phyloP scores from a whole-genome alignment of 2,113 vertebrate genomes.

The Myrmophylax atrothorax region DNA sequence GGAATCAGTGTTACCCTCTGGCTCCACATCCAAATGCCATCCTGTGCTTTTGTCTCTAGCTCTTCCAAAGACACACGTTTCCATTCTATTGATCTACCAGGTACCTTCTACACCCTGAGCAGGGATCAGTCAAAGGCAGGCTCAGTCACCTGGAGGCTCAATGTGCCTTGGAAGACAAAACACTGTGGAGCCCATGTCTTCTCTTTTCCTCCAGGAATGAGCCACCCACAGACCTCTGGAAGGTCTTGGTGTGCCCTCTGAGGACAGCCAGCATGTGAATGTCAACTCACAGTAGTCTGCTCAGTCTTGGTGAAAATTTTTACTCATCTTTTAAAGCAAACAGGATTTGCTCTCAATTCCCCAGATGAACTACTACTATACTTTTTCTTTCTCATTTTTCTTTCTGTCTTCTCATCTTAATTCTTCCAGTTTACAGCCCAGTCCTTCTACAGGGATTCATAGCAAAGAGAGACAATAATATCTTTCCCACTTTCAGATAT shows the following conservation, averaged over 20 bases:
- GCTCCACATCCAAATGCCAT: neutral
- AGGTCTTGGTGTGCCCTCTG: neutral
- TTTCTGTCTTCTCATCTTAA: neutral
- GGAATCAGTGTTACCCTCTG: neutral
- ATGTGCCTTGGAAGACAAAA: neutral
- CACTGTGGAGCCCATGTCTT: neutral
- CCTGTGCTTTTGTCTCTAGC: neutral
- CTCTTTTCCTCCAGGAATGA: neutral
- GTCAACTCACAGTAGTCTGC: neutral
- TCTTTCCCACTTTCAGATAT: neutral
- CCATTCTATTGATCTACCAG: neutral
- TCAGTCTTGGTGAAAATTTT: neutral
- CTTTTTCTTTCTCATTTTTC: neutral
- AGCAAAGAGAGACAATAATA: slow-evolving; percentile 1
- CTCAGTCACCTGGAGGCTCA: neutral
- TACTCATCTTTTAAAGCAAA: neutral
- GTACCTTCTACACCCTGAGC: neutral
- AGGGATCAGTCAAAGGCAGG: neutral
- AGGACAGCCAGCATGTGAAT: neutral
- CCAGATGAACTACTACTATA: neutral
- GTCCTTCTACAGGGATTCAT: neutral
- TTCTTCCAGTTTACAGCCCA: neutral
- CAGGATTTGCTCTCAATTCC: neutral
- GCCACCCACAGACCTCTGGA: neutral
- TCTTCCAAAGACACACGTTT: neutral